phyloP scores from a whole-genome alignment of 2,113 vertebrate genomes.

The Kobus ellipsiprymnus region DNA sequence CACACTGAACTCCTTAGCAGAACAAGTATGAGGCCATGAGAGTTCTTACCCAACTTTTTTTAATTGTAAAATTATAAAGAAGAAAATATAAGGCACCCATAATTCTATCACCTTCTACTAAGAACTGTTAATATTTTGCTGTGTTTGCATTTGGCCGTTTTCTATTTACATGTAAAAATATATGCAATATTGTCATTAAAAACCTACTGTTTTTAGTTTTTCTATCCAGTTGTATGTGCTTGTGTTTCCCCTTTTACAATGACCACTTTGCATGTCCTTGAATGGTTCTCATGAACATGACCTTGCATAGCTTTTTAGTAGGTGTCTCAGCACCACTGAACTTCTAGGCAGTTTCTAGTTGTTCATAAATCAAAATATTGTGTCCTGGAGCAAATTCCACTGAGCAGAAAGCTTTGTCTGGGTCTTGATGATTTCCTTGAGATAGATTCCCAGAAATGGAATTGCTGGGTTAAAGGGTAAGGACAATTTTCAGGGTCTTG shows the following conservation, averaged over 20 bases:
- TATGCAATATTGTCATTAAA: not conserved
- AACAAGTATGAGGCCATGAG: fast-evolving
- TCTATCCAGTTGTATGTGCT: not conserved
- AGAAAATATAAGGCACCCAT: not conserved
- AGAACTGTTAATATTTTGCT: not conserved
- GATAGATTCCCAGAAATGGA: slow-evolving; percentile 57
- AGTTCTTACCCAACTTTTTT: not conserved
- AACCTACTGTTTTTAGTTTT: not conserved
- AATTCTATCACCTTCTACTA: not conserved
- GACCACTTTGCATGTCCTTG: not conserved
- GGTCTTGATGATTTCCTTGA: slow-evolving; percentile 29
- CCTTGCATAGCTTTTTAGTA: not conserved
- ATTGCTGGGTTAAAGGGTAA: slow-evolving; percentile 60
- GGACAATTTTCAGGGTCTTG: slow-evolving; percentile 65
- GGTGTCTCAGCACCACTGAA: not conserved
- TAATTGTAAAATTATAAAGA: not conserved
- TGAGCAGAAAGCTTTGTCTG: not conserved
- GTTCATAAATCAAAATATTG: not conserved
- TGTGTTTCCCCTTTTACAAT: not conserved
- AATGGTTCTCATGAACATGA: not conserved
- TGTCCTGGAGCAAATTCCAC: not conserved
- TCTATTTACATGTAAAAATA: not conserved
- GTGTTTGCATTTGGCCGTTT: not conserved
- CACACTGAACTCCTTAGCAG: not conserved
- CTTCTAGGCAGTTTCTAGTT: not conserved